phyloP scores from a whole-genome alignment of 2,888 invertebrate genomes.

The Silvanus unidentatus region DNA sequence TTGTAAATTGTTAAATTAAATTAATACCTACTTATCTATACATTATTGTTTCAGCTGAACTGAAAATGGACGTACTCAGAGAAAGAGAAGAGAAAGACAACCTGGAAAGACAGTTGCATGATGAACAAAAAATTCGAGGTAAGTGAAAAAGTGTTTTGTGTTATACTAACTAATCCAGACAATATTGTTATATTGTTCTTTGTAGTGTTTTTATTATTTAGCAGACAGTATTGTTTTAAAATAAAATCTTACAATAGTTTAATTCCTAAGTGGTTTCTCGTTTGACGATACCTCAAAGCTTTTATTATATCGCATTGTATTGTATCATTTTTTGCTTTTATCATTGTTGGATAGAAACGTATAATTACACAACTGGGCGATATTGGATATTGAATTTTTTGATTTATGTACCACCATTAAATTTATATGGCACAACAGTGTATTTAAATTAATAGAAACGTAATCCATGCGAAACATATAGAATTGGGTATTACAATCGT shows the following conservation, averaged over 20 bases:
- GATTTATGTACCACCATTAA: background rate
- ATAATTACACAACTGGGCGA: too few relatives aligned
- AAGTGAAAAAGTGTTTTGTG: conserved; percentile 46
- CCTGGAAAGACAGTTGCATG: conserved; percentile 85
- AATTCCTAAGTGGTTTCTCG: conserved; percentile 8
- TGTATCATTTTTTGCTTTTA: too few relatives aligned
- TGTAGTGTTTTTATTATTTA: conserved; percentile 25
- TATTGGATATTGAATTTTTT: too few relatives aligned
- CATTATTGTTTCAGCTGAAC: conserved; percentile 66
- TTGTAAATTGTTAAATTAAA: too few relatives aligned
- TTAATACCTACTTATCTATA: background rate
- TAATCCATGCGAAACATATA: conserved; percentile 9
- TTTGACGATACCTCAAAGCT: too few relatives aligned
- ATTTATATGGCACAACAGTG: background rate
- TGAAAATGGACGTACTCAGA: conserved; percentile 90
- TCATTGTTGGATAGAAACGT: too few relatives aligned
- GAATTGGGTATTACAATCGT: conserved; percentile 16
- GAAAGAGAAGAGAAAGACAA: conserved; percentile 92
- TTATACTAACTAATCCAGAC: conserved; percentile 21
- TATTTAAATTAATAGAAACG: conserved; percentile 2
- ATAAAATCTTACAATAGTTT: conserved; percentile 17
- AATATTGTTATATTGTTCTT: conserved; percentile 32
- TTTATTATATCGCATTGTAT: too few relatives aligned
- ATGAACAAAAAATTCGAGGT: conserved; percentile 95
- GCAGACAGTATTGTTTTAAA: conserved; percentile 27